Evolutionary conservation across 2,797 vertebrate species (phyloP), one percentile per base, ranked within the genome.

Genomic region (Yasuhikotakia modesta): DNA sequence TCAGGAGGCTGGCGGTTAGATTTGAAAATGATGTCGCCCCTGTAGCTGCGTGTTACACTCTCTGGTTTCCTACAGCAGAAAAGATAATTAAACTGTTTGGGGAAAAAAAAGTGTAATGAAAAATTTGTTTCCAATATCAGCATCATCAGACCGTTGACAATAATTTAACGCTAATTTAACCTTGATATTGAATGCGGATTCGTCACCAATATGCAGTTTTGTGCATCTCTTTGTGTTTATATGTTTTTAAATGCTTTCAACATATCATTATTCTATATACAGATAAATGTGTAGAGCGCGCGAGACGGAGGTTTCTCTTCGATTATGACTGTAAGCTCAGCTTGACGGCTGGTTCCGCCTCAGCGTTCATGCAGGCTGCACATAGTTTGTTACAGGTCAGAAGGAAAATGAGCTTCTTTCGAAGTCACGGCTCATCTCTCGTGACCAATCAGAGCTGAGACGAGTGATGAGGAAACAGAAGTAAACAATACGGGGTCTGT

Each of bases 401-500:
- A 73, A 11, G 55, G 16, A 72, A 68, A 73, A 61, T 12, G 24
- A 67, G 64, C 43, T 65, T 53, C 12, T 46, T 76, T 61, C 72
- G 64, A 64, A 73, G 50, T 13, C 19, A n/a, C 53, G 11, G 32
- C 50, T 68, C 35, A 5, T 69, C 52, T 73, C 14, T 27, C 5
- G 22, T 45, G 65, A 8, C 67, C 46, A 71, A 39, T 30, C 69
- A 22, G 43, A 45, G 71, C 55, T 67, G 64, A 76, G 17, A 48
- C 10, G n/a, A 61, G 46, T 72, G 70, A 79, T 66, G 64, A 48
- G 35, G 21, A 50, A 69, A 61, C 67, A 76, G 43, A 22, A 45
- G 64, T 68, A 83, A 80, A 83, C 73, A 83, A 58, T 48, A 24
- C 22, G 19, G 45, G 48, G 48, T 78, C 53, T 73, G 69, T 17